A percentile compares a stretch with the other conserved stretches of the same genome.
phyloP scores from a whole-genome alignment of 2,888 invertebrate genomes.

The Amblyjoppa fuscipennis region DNA sequence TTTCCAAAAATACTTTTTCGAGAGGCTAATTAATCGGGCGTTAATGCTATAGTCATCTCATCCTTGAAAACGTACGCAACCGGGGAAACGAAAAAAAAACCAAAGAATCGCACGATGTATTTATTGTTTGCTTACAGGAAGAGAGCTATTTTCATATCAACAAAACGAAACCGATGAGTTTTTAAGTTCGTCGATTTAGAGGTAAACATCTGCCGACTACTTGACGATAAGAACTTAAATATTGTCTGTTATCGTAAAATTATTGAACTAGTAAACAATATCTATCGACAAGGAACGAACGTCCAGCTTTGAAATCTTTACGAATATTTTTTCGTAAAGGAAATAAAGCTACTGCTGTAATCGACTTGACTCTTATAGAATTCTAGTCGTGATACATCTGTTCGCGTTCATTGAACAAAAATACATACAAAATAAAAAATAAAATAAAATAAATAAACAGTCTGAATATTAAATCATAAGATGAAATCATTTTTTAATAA shows the following conservation, averaged over 20 bases:
- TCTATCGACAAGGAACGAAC: not conserved
- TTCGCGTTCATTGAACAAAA: not conserved
- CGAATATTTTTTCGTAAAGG: not conserved
- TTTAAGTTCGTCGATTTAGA: not conserved
- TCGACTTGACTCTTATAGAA: not conserved
- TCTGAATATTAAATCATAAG: too few species aligned
- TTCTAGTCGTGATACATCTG: not conserved
- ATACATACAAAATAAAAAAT: not conserved
- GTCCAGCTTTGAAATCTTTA: not conserved
- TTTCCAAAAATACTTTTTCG: slow-evolving; percentile 3
- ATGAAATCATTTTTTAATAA: not conserved
- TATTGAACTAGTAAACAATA: not conserved
- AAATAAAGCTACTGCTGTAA: too few species aligned
- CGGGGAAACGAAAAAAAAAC: slow-evolving; percentile 4
- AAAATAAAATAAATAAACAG: not conserved
- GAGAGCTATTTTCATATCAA: slow-evolving; percentile 32
- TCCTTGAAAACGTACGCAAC: not conserved
- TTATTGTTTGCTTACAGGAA: slow-evolving; percentile 36
- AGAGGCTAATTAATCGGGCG: slow-evolving; percentile 10
- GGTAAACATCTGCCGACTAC: slow-evolving; percentile 2
- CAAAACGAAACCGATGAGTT: not conserved
- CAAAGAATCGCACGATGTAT: slow-evolving; percentile 19
- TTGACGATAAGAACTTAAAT: slow-evolving; percentile 1
- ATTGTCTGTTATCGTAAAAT: slow-evolving; percentile 4
- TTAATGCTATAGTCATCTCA: not conserved